Base-by-base conservation (phyloP, 30 jellyfish, hydroid and myxozoan genomes). In the Sanderia malayensis region DNA sequence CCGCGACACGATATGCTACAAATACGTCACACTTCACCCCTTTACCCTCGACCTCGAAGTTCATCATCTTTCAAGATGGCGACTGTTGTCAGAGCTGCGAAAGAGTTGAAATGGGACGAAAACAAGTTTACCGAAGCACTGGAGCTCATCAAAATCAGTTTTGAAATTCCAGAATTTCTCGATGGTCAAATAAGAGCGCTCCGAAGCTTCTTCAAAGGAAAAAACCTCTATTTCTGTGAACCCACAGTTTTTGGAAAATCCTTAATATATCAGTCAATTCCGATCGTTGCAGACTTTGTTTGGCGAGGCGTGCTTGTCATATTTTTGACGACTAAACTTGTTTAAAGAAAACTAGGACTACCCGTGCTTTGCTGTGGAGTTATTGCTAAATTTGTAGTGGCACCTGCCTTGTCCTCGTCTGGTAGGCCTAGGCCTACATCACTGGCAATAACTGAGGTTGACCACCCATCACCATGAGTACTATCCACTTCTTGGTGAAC, bases 1-100 rank as follows among this genome's bases (percentile, higher is more conserved):
- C n/a, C n/a, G n/a, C n/a, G n/a, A n/a, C n/a, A n/a, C n/a, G n/a
- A n/a, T n/a, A n/a, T n/a, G n/a, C n/a, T n/a, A n/a, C n/a, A n/a
- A n/a, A n/a, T n/a, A n/a, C n/a, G n/a, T n/a, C n/a, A n/a, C n/a
- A n/a, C n/a, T n/a, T n/a, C n/a, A n/a, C n/a, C n/a, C n/a, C n/a
- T n/a, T n/a, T n/a, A n/a, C 55, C 55, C 15, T 41, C 55, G 15
- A 8, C 55, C 55, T 41, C 55, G 55, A 41, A 41, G 55, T 41
- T 41, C 55, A 41, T 41, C 55, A 41, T 8, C 55, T 41, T 41
- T 41, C 55, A 41, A 41, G 55, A 41, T 41, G 55, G 55, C 11
- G 55, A 41, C 55, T 41, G 55, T 41, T 41, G 55, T 41, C 55
- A 41, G 55, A 41, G 55, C 55, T 41, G 55, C 55, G 55, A 41